These are phyloP conservation scores for Sinocyclocheilus rhinocerous DNA, from an alignment of 2,113 vertebrate genomes.

Conservation along the genomic window DNA sequence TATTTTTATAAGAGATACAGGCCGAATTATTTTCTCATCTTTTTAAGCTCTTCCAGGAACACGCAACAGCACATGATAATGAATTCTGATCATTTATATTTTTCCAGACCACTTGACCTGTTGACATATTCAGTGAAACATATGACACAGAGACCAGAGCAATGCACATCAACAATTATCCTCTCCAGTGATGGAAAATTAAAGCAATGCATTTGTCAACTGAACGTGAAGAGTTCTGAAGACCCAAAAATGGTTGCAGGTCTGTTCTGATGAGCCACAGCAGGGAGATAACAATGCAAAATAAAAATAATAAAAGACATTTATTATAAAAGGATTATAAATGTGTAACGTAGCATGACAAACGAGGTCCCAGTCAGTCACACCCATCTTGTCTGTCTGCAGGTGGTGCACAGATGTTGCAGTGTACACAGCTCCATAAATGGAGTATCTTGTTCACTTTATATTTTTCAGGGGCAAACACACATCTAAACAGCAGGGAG, in stretches of 20 bases:
- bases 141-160: conserved; percentile 50
- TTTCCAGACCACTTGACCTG: conserved; percentile 45
- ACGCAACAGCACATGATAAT: conserved; percentile 37
- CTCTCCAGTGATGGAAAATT: conserved; percentile 50
- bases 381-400: not conserved
- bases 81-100: conserved; percentile 51
- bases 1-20: not conserved
- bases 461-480: not conserved
- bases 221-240: not conserved
- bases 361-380: not conserved
- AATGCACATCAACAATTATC: conserved; percentile 45
- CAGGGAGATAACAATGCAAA: not conserved
- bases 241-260: not conserved
- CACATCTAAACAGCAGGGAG: not conserved
- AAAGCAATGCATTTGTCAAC: conserved; percentile 36
- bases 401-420: not conserved
- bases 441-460: not conserved
- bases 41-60: conserved; percentile 22
- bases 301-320: not conserved
- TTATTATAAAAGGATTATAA: not conserved
- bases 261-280: not conserved
- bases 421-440: not conserved
- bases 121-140: conserved; percentile 44
- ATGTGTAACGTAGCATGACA: not conserved
- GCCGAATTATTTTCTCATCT: not conserved